Conservation (phyloP, 2,888 invertebrate genomes). For the Patella pellucida region DNA sequence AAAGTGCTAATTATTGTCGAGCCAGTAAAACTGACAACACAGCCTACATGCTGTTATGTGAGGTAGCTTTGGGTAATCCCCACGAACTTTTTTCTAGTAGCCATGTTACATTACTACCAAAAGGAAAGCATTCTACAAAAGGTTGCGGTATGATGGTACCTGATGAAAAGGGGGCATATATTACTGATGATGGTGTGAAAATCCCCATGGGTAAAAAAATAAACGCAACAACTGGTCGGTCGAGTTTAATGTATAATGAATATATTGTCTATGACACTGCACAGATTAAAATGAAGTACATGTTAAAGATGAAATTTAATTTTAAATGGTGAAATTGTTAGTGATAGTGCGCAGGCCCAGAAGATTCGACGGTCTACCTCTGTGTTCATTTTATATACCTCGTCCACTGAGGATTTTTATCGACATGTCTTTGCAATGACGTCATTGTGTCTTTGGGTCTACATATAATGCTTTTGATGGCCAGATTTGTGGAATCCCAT, state of each 20-base stretch:
- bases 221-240: constrained; percentile 39
- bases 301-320: constrained; percentile 88
- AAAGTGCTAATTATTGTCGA: constrained; percentile 96
- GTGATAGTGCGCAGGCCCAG: too few species aligned
- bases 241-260: constrained; percentile 90
- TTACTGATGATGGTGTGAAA: constrained; percentile 76
- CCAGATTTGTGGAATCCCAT: too few species aligned
- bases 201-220: constrained; percentile 70
- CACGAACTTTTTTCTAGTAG: constrained; percentile 82
- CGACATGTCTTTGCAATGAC: too few species aligned
- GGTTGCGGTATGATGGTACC: constrained; percentile 86
- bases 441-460: too few species aligned
- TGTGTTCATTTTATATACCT: too few species aligned
- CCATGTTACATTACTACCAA: constrained; percentile 83
- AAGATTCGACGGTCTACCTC: too few species aligned
- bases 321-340: constrained; percentile 75
- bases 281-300: constrained; percentile 91
- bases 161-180: constrained; percentile 77
- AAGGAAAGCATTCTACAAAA: constrained; percentile 88
- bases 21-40: constrained; percentile 79
- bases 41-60: constrained; percentile 92
- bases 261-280: constrained; percentile 95
- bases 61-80: constrained; percentile 93
- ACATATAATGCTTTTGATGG: too few species aligned
- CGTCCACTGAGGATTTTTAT: too few species aligned